Conservation (phyloP, 2,888 invertebrate species). For the Agrochola lychnidis region DNA sequence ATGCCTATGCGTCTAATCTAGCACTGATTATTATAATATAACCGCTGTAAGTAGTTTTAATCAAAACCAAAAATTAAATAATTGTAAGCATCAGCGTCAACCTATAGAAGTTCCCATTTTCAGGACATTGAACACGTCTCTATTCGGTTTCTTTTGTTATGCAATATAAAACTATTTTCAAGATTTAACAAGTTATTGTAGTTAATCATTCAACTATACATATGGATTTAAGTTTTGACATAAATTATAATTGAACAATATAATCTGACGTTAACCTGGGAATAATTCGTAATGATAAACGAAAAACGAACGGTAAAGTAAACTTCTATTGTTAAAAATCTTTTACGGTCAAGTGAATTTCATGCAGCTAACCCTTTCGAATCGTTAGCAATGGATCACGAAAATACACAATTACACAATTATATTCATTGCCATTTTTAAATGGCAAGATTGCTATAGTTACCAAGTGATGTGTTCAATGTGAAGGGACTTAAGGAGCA, state of each 20-base stretch:
- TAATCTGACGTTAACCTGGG: conserved; percentile 43
- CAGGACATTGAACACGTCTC: background rate
- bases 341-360: conserved; percentile 70
- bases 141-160: background rate
- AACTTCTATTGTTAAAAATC: conserved; percentile 64
- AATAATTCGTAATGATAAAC: conserved; percentile 55
- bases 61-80: too few relatives aligned
- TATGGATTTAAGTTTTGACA: conserved; percentile 5
- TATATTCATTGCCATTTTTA: conserved; percentile 67
- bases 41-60: too few relatives aligned
- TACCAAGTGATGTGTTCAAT: conserved; percentile 56
- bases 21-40: too few relatives aligned
- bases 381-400: conserved; percentile 64
- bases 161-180: background rate
- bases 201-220: conserved; percentile 4
- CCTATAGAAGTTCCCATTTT: background rate
- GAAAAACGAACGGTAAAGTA: conserved; percentile 60
- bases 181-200: background rate
- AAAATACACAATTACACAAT: conserved; percentile 66
- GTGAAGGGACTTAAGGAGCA: conserved; percentile 41
- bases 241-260: conserved; percentile 24
- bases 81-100: background rate
- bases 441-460: conserved; percentile 60
- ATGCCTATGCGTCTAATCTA: too few relatives aligned
- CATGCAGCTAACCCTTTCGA: conserved; percentile 69